Conservation (phyloP, 2,888 invertebrate genomes). For the Mechanitis mazaeus region DNA sequence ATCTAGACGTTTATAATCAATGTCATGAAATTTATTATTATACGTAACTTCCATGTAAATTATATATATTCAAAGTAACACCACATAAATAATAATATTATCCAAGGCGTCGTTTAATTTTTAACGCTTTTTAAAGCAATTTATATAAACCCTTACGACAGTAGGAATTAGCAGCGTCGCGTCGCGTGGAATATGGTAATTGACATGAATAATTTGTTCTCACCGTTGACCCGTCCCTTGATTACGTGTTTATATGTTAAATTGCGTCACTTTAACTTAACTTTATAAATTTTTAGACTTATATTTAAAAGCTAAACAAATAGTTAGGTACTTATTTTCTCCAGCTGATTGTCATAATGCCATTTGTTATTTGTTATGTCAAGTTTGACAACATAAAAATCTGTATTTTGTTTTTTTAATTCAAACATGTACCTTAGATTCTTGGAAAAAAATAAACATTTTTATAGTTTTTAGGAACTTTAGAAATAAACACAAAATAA, state of each 20-base stretch:
- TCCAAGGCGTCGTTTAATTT: not conserved
- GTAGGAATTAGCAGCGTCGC: slow-evolving; percentile 35
- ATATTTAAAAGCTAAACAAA: not conserved
- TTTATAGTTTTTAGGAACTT: no score
- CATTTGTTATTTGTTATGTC: no score
- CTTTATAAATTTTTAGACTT: not conserved
- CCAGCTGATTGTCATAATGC: no score
- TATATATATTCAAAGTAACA: no score
- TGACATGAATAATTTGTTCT: slow-evolving; percentile 50
- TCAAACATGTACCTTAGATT: no score
- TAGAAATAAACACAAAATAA: no score
- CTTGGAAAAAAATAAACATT: no score
- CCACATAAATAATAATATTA: not conserved
- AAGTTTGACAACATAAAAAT: no score
- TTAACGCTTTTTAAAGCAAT: slow-evolving; percentile 21
- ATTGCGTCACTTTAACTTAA: slow-evolving; percentile 31
- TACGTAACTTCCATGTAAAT: no score
- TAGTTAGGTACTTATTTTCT: not conserved
- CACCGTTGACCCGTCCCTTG: slow-evolving; percentile 46
- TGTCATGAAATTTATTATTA: no score
- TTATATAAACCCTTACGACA: slow-evolving; percentile 37
- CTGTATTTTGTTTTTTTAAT: no score
- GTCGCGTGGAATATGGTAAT: slow-evolving; percentile 40
- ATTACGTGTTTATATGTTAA: slow-evolving; percentile 35
- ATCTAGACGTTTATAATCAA: no score